Base-by-base conservation (phyloP, 2,888 invertebrate species). In the Exocentrus adspersus region DNA sequence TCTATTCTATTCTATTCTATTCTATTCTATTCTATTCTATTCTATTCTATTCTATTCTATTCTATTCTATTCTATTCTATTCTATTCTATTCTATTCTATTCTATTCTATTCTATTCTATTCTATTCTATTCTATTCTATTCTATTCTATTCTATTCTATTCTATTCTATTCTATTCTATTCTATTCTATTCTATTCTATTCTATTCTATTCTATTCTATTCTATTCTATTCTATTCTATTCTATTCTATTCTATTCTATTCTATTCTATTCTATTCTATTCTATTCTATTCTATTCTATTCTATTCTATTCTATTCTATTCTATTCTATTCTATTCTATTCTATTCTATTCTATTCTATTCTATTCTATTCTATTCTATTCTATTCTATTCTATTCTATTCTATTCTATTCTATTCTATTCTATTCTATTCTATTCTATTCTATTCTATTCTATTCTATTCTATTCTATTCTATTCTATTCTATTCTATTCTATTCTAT, bases 401-500 rank as follows among this genome's bases (percentile, higher is more conserved):
- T 28, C 28, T 7, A 28, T 7, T 28, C 28, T 7, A 28, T 7
- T 28, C 28, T 7, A 28, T 7, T 28, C 28, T 7, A 28, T 7
- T 28, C 28, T 7, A 28, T 7, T 28, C 28, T 7, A 28, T 7
- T 28, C 28, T 7, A 28, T 7, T 28, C 28, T 7, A 28, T 7
- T 28, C 28, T 7, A 28, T 7, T 28, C 28, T 7, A 28, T 7
- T 28, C 28, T 7, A 28, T 16, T 43, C 2, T 16, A 14, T 17
- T 42, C 14, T 14, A 4, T 51, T 59, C 59, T 51, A 46, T 51
- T 51, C 59, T 41, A 37, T 51, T 37, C 59, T 51, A 41, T 37
- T 51, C 50, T 20, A 50, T 37, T 50, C 51, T 37, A 24, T 51
- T 51, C 59, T 37, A 37, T 20, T 51, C 51, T 51, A 42, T 51